phyloP scores from a whole-genome alignment of 2,113 vertebrate genomes.

The Arizona elegans region DNA sequence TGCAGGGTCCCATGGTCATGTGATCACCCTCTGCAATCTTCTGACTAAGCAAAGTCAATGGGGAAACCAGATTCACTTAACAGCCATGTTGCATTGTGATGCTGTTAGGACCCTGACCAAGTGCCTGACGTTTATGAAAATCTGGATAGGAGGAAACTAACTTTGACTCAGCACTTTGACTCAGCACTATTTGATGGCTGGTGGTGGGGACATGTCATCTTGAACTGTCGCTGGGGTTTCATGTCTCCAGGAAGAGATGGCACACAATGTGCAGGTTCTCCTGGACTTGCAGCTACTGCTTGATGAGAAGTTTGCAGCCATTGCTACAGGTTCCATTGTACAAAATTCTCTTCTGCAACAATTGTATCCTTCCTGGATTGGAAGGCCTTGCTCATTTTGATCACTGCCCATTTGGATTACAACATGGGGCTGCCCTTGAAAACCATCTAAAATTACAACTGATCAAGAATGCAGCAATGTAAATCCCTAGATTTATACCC shows the following conservation, averaged over 20 bases:
- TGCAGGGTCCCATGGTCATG: not conserved
- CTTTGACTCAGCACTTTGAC: not conserved
- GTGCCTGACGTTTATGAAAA: too few species aligned
- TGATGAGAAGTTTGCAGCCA: not conserved
- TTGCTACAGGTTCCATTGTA: not conserved
- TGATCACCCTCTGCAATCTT: not conserved
- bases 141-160: not conserved
- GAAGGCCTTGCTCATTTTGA: not conserved
- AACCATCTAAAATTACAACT: not conserved
- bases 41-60: not conserved
- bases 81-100: not conserved
- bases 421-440: not conserved
- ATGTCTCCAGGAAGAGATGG: not conserved
- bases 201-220: not conserved
- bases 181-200: not conserved
- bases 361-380: not conserved
- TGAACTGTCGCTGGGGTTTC: not conserved
- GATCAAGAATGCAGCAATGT: not conserved
- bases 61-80: not conserved
- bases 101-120: not conserved
- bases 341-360: not conserved
- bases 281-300: not conserved
- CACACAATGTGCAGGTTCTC: not conserved
- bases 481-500: not conserved
- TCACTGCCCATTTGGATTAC: not conserved